phyloP scores from a whole-genome alignment of 92 coral and sea anemone genomes.

The Porites lobata region DNA sequence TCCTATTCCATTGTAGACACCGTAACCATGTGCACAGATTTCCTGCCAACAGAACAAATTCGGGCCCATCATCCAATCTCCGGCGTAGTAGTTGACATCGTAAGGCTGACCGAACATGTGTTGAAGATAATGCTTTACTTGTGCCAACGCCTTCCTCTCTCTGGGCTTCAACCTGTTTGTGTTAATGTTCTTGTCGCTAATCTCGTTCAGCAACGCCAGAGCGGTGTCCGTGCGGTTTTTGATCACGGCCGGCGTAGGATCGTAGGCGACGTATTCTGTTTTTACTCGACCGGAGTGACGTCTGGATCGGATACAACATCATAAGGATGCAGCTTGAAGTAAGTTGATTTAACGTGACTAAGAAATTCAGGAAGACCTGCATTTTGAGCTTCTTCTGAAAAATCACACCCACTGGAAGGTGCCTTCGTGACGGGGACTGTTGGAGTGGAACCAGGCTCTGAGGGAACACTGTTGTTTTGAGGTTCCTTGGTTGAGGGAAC shows the following conservation, averaged over 20 bases:
- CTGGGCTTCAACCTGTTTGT: background rate
- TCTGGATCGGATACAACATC: constrained; percentile 64
- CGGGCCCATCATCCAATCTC: constrained; percentile 93
- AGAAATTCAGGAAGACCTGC: constrained; percentile 74
- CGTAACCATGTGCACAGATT: constrained; percentile 67
- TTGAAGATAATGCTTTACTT: constrained; percentile 77
- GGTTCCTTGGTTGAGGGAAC: background rate
- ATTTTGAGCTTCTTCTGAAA: constrained; percentile 69
- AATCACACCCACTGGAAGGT: constrained; percentile 40
- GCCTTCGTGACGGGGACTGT: background rate
- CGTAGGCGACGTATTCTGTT: constrained; percentile 63
- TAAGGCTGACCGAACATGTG: constrained; percentile 80
- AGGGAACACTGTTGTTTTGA: too few species aligned
- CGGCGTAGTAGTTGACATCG: constrained; percentile 82
- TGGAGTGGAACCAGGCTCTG: background rate
- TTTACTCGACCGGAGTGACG: constrained; percentile 29
- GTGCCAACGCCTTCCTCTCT: constrained; percentile 47
- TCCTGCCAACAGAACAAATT: constrained; percentile 84
- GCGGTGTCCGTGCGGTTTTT: constrained; percentile 82
- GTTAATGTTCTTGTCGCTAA: constrained; percentile 45
- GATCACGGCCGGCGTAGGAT: constrained; percentile 61
- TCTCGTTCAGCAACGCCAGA: constrained; percentile 53
- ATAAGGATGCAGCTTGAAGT: constrained; percentile 72
- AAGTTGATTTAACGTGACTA: constrained; percentile 58
- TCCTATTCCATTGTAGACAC: constrained; percentile 49